Evolutionary conservation across 2,113 vertebrate genomes (phyloP).

Genomic region (Psophia crepitans): DNA sequence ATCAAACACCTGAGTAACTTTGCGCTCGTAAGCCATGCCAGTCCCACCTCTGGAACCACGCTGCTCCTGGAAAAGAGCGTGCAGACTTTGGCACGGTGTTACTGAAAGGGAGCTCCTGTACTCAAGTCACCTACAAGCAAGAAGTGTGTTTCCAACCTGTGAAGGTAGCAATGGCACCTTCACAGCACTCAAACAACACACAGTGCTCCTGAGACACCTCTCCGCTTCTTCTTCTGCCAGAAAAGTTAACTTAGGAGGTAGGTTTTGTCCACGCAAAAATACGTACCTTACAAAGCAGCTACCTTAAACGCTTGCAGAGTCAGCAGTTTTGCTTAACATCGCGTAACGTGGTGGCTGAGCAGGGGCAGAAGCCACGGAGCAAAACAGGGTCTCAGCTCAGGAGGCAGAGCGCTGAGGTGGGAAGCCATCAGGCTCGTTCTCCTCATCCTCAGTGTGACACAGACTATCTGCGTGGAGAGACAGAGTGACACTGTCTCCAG

Average conservation of each 20-base stretch:
- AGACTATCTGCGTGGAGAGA: fast-evolving
- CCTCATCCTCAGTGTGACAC: neutral
- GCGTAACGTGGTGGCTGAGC: fast-evolving
- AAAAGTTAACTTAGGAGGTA: fast-evolving
- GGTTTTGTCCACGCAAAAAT: neutral
- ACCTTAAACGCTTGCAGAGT: neutral
- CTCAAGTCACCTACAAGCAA: neutral
- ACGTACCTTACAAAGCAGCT: neutral
- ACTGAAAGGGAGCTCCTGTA: neutral
- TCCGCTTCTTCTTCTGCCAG: neutral
- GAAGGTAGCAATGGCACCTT: neutral
- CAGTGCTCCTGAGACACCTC: neutral
- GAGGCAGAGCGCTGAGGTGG: neutral
- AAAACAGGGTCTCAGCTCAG: neutral
- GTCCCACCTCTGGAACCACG: neutral
- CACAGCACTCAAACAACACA: neutral
- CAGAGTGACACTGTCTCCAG: neutral
- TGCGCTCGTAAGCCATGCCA: neutral
- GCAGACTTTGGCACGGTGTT: neutral
- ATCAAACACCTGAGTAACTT: neutral
- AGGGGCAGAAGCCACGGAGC: fast-evolving
- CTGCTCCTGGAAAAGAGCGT: neutral
- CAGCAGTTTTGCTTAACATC: neutral
- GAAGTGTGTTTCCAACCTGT: neutral
- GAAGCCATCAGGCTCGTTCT: neutral